Conservation (phyloP, 2,797 vertebrate genomes). For the Malacoraja senta region DNA sequence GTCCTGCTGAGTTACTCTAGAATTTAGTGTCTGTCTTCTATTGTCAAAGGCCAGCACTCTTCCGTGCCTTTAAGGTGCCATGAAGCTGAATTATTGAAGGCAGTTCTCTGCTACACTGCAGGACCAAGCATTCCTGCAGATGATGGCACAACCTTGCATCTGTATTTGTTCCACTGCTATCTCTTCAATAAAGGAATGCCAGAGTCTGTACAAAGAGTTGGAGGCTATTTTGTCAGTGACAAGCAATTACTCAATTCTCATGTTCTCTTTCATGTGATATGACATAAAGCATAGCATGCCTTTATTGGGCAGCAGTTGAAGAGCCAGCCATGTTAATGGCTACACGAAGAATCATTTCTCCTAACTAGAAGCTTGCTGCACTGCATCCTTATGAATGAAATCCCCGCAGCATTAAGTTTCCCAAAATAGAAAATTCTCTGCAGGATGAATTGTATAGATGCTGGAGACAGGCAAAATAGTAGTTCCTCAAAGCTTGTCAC, state of each 20-base stretch:
- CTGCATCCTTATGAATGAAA: background rate
- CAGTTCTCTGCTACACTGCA: background rate
- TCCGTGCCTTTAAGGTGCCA: background rate
- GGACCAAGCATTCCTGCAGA: background rate
- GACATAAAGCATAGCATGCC: background rate
- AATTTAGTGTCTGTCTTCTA: too few relatives aligned
- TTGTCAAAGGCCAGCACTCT: background rate
- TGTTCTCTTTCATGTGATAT: background rate
- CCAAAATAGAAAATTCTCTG: background rate
- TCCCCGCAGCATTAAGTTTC: background rate
- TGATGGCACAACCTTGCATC: background rate
- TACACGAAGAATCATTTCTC: background rate
- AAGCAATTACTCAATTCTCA: background rate
- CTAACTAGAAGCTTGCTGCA: background rate
- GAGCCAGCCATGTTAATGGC: background rate
- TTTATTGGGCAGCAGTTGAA: background rate
- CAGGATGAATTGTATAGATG: too few relatives aligned
- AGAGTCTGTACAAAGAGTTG: background rate
- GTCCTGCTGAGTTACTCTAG: too few relatives aligned
- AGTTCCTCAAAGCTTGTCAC: background rate
- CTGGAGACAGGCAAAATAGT: background rate
- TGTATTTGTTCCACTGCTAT: background rate
- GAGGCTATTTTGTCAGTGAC: background rate
- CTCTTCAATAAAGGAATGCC: background rate
- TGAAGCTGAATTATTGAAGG: background rate